These are phyloP conservation scores for Noctuana brunneofusca DNA, from an alignment of 2,888 invertebrate species.

Conservation along the genomic window DNA sequence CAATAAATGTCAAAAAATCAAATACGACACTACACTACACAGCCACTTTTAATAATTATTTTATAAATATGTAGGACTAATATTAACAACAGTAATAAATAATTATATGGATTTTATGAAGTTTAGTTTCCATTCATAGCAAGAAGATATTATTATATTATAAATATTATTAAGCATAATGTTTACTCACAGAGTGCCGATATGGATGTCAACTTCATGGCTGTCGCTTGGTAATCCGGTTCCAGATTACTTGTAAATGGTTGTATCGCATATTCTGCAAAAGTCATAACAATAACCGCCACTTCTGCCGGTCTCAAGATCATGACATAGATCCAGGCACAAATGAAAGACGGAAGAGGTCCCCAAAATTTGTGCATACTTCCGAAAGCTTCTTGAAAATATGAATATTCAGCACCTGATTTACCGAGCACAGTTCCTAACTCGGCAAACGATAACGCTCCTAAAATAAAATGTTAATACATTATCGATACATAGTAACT, in stretches of 20 bases:
- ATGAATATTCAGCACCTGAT: conserved; percentile 92
- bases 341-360: conserved; percentile 88
- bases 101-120: too few relatives aligned
- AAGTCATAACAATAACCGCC: conserved; percentile 89
- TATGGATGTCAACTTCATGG: conserved; percentile 85
- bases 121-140: too few relatives aligned
- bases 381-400: conserved; percentile 88
- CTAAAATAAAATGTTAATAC: conserved; percentile 62
- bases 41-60: too few relatives aligned
- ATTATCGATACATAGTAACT: background rate
- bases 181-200: conserved; percentile 85
- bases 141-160: too few relatives aligned
- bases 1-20: background rate
- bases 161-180: too few relatives aligned
- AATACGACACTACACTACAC: too few relatives aligned
- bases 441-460: conserved; percentile 91
- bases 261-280: conserved; percentile 88
- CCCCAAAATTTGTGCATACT: conserved; percentile 87
- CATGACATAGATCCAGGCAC: conserved; percentile 90
- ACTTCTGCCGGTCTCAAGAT: conserved; percentile 90
- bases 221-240: conserved; percentile 65
- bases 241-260: conserved; percentile 80
- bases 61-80: too few relatives aligned
- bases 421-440: conserved; percentile 89
- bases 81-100: too few relatives aligned